A percentile compares a stretch with the other conserved stretches of the same genome.
Evolutionary conservation across 2,797 vertebrate genomes (phyloP).

Genomic region (Megaceryle alcyon): DNA sequence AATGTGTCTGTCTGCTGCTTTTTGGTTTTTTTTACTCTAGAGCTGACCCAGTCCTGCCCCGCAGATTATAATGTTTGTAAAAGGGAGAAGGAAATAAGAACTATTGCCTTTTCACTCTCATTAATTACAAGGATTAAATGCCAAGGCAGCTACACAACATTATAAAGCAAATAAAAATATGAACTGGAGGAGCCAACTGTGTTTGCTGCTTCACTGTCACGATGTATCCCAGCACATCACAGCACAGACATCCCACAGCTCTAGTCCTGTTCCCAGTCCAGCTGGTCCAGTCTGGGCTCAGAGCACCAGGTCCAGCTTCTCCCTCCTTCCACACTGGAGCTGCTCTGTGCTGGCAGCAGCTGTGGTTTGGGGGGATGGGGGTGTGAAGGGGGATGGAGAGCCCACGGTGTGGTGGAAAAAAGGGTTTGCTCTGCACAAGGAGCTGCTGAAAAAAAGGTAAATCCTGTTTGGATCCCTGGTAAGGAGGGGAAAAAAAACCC

Average conservation of each 20-base stretch:
- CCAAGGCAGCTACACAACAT: not conserved
- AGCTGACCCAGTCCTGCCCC: not conserved
- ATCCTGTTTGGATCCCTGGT: not conserved
- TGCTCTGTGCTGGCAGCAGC: rapidly evolving
- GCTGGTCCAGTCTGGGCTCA: not conserved
- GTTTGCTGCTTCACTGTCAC: not conserved
- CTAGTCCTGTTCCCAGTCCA: rapidly evolving
- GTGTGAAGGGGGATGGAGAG: not conserved
- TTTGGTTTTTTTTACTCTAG: not conserved
- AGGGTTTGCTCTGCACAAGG: not conserved
- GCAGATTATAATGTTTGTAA: not conserved
- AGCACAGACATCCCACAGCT: not conserved
- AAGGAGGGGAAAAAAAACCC: not conserved
- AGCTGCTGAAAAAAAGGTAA: not conserved
- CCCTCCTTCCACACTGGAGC: rapidly evolving
- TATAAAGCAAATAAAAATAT: not conserved
- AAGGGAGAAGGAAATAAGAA: not conserved
- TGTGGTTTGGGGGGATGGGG: not conserved
- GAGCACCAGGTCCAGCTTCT: not conserved
- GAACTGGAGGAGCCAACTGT: not conserved
- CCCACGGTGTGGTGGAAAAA: rapidly evolving
- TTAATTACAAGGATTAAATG: conserved; percentile 7
- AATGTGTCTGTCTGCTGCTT: conserved; percentile 18
- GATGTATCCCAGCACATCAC: not conserved
- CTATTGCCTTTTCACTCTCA: not conserved